These are phyloP conservation scores for Halichondria panicea DNA, from an alignment of 37 sponge, comb jelly and placozoan genomes.

Conservation along the genomic window DNA sequence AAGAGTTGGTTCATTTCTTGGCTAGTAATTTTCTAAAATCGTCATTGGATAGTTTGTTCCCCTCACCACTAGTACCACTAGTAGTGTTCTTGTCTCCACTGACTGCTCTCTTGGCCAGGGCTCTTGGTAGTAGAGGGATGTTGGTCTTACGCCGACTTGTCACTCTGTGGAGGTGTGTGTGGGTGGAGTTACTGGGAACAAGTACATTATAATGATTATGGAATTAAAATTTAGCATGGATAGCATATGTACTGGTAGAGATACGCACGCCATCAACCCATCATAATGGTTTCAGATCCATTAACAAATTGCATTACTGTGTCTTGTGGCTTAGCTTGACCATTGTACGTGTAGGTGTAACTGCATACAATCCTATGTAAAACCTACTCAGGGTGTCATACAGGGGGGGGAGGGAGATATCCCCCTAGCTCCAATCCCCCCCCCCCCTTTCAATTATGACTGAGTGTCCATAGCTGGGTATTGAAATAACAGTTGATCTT, in stretches of 20 bases:
- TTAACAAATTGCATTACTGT: too few species aligned
- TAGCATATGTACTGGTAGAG: too few species aligned
- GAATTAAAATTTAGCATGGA: too few species aligned
- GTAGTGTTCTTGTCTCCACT: not conserved
- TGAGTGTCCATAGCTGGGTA: too few species aligned
- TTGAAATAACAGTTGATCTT: too few species aligned
- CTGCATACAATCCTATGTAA: not conserved
- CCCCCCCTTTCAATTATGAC: too few species aligned
- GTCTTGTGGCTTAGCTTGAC: not conserved
- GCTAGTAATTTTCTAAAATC: conserved; percentile 58
- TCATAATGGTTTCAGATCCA: too few species aligned
- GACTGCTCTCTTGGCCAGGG: conserved; percentile 22
- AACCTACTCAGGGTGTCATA: too few species aligned
- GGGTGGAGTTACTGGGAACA: too few species aligned
- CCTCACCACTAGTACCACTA: not conserved
- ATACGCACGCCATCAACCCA: too few species aligned
- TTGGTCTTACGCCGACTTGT: conserved; percentile 21
- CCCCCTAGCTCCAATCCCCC: too few species aligned
- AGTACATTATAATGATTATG: not conserved
- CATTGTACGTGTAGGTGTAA: not conserved
- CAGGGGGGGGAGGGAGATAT: too few species aligned
- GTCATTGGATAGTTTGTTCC: conserved; percentile 56
- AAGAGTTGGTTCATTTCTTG: conserved; percentile 10
- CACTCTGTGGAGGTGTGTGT: not conserved
- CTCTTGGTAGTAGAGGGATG: conserved; percentile 42